Conservation (phyloP, 2,797 vertebrate species). For the Helicolenus hilgendorfi region DNA sequence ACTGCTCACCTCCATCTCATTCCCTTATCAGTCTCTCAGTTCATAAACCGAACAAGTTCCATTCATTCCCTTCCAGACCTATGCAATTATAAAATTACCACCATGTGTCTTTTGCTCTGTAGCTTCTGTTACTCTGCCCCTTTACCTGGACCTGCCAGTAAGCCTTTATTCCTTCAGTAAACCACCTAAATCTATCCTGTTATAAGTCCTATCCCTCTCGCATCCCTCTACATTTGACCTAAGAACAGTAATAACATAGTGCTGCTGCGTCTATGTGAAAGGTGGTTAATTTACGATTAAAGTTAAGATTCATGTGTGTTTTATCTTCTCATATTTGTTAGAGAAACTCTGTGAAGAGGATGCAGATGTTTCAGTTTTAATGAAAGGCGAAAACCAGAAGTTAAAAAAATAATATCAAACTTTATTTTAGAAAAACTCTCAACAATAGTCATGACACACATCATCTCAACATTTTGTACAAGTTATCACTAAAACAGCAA, state of each 20-base stretch:
- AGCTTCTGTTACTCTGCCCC: no score
- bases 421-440: constrained; percentile 31
- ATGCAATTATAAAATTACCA: no score
- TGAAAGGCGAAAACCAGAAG: not conserved
- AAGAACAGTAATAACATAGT: not conserved
- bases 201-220: not conserved
- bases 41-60: no score
- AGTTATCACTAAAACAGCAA: not conserved
- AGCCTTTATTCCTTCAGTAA: not conserved
- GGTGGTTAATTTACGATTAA: not conserved
- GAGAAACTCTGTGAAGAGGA: not conserved
- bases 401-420: constrained; percentile 20
- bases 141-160: not conserved
- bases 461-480: constrained; percentile 4
- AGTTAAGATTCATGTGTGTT: not conserved
- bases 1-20: no score
- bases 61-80: no score
- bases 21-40: no score
- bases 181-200: not conserved
- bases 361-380: not conserved
- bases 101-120: no score
- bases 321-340: not conserved
- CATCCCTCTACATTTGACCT: no score
- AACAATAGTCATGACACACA: not conserved
- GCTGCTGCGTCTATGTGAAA: not conserved